Evolutionary conservation across 2,888 invertebrate genomes (phyloP).

Genomic region (Drosophila rellima): DNA sequence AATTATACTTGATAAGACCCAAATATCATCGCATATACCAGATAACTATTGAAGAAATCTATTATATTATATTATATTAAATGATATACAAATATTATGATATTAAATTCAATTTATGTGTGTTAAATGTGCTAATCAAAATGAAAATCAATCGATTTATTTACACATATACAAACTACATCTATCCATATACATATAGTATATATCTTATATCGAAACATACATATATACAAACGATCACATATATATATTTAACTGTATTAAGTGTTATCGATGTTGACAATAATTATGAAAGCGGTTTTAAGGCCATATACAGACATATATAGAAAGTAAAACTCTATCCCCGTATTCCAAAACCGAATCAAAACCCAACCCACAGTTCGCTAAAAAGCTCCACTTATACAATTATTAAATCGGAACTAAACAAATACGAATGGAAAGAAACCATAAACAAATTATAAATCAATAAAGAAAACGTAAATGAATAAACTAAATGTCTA

Average conservation of each 20-base stretch:
- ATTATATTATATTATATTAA: constrained; percentile 28
- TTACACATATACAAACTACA: constrained; percentile 49
- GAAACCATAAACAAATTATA: constrained; percentile 6
- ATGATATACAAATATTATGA: no score
- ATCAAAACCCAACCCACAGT: constrained; percentile 40
- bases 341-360: not conserved
- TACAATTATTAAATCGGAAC: constrained; percentile 18
- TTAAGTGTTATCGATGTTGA: constrained; percentile 75
- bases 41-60: constrained; percentile 21
- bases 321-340: not conserved
- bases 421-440: constrained; percentile 9
- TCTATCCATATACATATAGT: constrained; percentile 35
- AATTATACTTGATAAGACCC: constrained; percentile 16
- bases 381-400: constrained; percentile 23
- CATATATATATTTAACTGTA: constrained; percentile 42
- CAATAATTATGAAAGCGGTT: constrained; percentile 64
- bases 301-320: constrained; percentile 55
- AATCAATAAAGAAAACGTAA: constrained; percentile 11
- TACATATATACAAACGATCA: constrained; percentile 23
- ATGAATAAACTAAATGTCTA: constrained; percentile 15
- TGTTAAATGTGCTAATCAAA: constrained; percentile 53
- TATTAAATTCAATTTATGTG: no score
- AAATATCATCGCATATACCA: constrained; percentile 39
- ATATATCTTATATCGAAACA: constrained; percentile 34
- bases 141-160: constrained; percentile 48